phyloP scores from a whole-genome alignment of 2,797 vertebrate genomes.

The Centroberyx gerrardi region DNA sequence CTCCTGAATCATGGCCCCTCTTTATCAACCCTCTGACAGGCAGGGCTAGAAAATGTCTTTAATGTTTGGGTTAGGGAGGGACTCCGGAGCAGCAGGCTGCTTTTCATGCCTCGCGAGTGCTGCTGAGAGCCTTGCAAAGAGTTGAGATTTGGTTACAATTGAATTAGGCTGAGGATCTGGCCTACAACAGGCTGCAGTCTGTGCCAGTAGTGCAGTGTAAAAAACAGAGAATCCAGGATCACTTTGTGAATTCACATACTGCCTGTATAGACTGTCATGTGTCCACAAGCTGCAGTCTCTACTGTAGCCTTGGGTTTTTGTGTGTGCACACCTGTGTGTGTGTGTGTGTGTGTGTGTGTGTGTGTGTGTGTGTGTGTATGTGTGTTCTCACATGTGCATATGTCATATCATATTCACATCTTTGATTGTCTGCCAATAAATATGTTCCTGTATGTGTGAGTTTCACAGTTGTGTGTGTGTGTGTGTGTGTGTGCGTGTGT shows the following conservation, averaged over 20 bases:
- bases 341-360: conserved; percentile 13
- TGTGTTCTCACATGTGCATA: not conserved
- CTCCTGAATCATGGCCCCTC: conserved; percentile 72
- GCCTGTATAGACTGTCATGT: not conserved
- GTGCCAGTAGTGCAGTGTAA: not conserved
- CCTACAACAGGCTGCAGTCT: conserved; percentile 19
- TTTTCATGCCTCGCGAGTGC: conserved; percentile 60
- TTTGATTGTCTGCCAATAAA: conserved; percentile 39
- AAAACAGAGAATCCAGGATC: not conserved
- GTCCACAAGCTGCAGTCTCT: not conserved
- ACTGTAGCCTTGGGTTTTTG: not conserved
- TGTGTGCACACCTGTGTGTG: not conserved
- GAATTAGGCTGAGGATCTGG: conserved; percentile 59
- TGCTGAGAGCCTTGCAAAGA: conserved; percentile 57
- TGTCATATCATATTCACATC: conserved; percentile 18
- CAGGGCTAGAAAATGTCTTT: conserved; percentile 76
- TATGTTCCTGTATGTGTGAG: conserved; percentile 26
- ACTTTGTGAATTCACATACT: not conserved
- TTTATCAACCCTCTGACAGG: conserved; percentile 79
- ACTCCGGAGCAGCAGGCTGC: conserved; percentile 70
- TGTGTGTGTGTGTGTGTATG: conserved; percentile 10
- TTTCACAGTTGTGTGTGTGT: not conserved
- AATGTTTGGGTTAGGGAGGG: conserved; percentile 75
- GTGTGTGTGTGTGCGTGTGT: conserved; percentile 12
- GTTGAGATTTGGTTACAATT: conserved; percentile 77